Conservation (phyloP, 2,113 vertebrate genomes). For the Entosphenus tridentatus region DNA sequence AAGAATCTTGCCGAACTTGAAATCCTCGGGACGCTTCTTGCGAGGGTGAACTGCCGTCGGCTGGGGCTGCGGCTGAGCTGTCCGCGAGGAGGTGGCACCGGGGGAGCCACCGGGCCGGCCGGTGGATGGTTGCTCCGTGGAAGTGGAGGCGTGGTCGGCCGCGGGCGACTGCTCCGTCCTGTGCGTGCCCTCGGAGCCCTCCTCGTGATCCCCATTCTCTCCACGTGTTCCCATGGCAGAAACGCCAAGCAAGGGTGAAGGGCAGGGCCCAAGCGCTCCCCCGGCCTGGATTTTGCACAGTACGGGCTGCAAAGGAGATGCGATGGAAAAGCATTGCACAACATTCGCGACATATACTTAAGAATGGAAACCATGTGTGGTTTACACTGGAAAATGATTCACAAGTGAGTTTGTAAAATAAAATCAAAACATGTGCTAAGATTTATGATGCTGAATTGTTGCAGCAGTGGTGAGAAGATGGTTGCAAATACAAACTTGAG, state of each 20-base stretch:
- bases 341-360: no score
- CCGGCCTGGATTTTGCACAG: slow-evolving; percentile 3
- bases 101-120: slow-evolving; percentile 3
- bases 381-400: no score
- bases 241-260: background rate
- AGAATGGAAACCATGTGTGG: no score
- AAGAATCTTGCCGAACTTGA: slow-evolving; percentile 86
- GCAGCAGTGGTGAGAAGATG: no score
- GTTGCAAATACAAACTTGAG: no score
- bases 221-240: no score
- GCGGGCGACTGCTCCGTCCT: background rate
- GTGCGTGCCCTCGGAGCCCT: no score
- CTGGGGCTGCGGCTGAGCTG: slow-evolving; percentile 20
- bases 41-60: slow-evolving; percentile 33
- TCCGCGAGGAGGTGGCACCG: background rate
- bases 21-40: slow-evolving; percentile 87
- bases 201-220: no score
- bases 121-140: background rate
- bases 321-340: no score
- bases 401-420: no score
- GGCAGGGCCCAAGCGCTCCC: slow-evolving; percentile 1
- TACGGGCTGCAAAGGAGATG: background rate
- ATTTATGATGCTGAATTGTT: no score
- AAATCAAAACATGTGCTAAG: no score
- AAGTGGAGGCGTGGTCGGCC: background rate